Evolutionary conservation across 2,797 vertebrate species (phyloP), one percentile per base, ranked within the genome.

Genomic region (Enteromius unitaeniatus): DNA sequence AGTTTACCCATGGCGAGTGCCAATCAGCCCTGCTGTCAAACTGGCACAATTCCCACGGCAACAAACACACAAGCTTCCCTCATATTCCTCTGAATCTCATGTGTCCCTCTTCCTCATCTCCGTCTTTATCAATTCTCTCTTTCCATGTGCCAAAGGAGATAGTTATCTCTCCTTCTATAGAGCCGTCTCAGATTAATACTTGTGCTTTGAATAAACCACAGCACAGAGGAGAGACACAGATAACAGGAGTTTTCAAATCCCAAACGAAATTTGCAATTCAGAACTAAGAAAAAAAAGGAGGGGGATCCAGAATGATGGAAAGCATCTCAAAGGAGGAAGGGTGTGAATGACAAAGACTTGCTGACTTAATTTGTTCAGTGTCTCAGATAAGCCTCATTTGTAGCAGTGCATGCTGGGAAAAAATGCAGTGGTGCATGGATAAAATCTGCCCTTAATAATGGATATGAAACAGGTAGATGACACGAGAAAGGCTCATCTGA

Each of bases 301-400:
- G 86, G 85, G 86, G 82, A 83, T 84, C 86, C 90, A 88, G 90
- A 89, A 79, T 47, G 79, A 87, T 81, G 60, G 78, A 81, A 83
- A 42, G 69, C 40, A 82, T 80, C 84, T 81, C 85, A 79, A 84
- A 92, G 88, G 91, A 91, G 88, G 89, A 85, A 86, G 73, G 60
- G 87, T 83, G 78, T 92, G 92, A 94, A 88, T 92, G 93, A 93
- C 93, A 93, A 93, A 93, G 92, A 90, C 89, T 93, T 92, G 94
- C 93, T 93, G 93, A 92, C 94, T 94, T 93, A 90, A 94, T 94
- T 94, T 94, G 90, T 90, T 92, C 90, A 21, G 87, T 88, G 90
- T 88, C 91, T 91, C 89, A 87, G 92, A 93, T 93, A 90, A 94
- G 93, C 93, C 92, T 93, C 90, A 93, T 95, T 92, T 92, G 92